Evolutionary conservation across 2,113 vertebrate species (phyloP).

Genomic region (Toxotes chatareus): DNA sequence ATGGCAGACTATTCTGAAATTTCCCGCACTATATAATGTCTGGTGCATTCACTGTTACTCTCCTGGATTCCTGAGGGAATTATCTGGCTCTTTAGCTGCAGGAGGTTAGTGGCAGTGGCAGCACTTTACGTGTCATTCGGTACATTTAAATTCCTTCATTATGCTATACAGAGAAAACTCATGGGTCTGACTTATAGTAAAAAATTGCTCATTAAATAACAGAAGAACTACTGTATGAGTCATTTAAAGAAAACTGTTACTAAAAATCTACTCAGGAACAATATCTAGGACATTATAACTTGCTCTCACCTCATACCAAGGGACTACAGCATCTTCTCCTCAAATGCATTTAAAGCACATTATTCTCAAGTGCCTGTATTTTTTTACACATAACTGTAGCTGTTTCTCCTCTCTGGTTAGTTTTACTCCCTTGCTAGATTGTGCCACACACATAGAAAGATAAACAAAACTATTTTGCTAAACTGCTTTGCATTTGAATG

Average conservation of each 20-base stretch:
- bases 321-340: constrained; percentile 13
- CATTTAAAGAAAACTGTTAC: neutral
- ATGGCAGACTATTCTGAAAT: neutral
- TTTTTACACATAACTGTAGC: constrained; percentile 11
- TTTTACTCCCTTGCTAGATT: constrained; percentile 21
- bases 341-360: constrained; percentile 47
- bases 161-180: neutral
- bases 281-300: constrained; percentile 30
- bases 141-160: neutral
- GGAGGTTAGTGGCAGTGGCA: neutral
- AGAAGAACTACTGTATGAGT: neutral
- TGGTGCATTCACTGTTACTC: too few species aligned
- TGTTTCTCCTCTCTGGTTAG: neutral
- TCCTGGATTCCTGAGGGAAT: too few species aligned
- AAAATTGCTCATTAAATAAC: constrained; percentile 9
- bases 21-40: too few species aligned
- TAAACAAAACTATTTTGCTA: constrained; percentile 56
- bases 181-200: neutral
- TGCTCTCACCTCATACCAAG: constrained; percentile 25
- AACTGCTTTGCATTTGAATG: constrained; percentile 64
- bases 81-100: too few species aligned
- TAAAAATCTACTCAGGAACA: neutral
- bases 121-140: neutral
- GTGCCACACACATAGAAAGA: constrained; percentile 8
- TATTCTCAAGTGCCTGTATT: constrained; percentile 37